Base-by-base conservation (phyloP, 2,113 vertebrate genomes). In the Blennius ocellaris region DNA sequence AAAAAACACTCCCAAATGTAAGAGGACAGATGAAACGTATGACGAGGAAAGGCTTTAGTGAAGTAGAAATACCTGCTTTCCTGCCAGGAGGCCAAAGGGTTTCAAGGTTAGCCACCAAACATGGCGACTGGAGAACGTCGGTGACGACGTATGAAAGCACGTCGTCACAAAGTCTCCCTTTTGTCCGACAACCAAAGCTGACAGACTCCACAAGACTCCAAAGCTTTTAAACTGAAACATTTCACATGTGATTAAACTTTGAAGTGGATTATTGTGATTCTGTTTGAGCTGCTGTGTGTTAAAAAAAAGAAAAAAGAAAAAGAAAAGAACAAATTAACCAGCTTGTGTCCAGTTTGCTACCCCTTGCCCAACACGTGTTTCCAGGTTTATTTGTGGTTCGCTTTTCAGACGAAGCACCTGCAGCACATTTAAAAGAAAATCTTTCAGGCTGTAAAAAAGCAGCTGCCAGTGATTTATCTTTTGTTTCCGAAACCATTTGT, bases 391-490 rank as follows among this genome's bases (percentile, higher is more conserved):
- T 82, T 52, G 36, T 62, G 67, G 60, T 81, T 84, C 37, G 15
- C 38, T 55, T 58, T 83, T 81, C 69, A 61, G 38, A 52, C 11
- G 37, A 60, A 58, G 38, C 64, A 73, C 63, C 67, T 64, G 55
- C 39, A 54, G 36, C 40, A 59, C 8, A 30, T 78, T 77, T 76
- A 58, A 78, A 41, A 80, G 67, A 72, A 58, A 21, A 8, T 14
- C 6, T 10, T 49, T 64, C 10, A 48, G 69, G 41, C 21, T 39
- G 63, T 60, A 59, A 66, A 73, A 75, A 77, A 67, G 6, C 82
- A 84, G 61, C 65, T 85, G 82, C n/a, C 63, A 67, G 68, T 68
- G 54, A 37, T 84, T 67, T 41, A 67, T 76, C 64, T 63, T 60
- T 53, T 6, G 54, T 71, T 84, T 83, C 60, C 1, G 0, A 74